Conservation (phyloP, 2,113 vertebrate genomes). For the Crotalus horridus region DNA sequence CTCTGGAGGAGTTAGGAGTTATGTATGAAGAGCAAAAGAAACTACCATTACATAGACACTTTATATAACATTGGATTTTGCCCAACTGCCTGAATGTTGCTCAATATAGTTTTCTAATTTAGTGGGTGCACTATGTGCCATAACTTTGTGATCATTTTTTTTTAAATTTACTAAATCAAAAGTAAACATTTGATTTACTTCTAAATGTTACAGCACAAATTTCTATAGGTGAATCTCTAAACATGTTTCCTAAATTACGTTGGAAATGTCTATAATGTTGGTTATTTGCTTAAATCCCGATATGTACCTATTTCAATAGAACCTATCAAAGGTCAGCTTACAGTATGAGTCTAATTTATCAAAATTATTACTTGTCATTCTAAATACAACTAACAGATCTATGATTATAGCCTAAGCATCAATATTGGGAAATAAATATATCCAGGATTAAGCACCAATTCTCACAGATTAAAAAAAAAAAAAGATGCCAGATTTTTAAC, state of each 20-base stretch:
- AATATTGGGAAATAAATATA: background rate
- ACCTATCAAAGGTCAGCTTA: background rate
- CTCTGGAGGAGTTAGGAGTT: background rate
- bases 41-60: background rate
- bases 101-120: background rate
- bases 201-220: background rate
- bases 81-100: background rate
- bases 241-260: background rate
- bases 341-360: background rate
- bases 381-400: background rate
- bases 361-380: background rate
- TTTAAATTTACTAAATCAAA: background rate
- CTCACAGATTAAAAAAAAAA: background rate
- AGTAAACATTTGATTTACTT: background rate
- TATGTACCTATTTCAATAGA: background rate
- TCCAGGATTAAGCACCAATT: background rate
- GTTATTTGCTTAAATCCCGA: background rate
- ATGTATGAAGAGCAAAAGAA: background rate
- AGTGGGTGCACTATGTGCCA: background rate
- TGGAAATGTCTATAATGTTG: background rate
- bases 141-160: background rate
- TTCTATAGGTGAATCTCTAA: background rate
- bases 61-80: background rate
- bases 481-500: background rate
- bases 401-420: background rate